Evolutionary conservation across 2,888 invertebrate genomes (phyloP).

Genomic region (Drosophila flavopinicola): DNA sequence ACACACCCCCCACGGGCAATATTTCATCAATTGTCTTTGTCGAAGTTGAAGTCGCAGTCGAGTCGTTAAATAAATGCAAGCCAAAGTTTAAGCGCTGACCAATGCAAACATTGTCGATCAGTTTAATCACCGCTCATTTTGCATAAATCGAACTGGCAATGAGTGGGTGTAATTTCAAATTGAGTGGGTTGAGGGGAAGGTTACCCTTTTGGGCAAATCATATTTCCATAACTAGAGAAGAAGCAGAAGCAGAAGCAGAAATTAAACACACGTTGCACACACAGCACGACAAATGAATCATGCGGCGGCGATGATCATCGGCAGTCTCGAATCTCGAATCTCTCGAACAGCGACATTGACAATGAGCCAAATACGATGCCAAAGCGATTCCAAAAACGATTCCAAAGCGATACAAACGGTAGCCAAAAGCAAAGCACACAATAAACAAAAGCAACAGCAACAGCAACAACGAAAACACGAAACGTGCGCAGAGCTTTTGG

Average conservation of each 20-base stretch:
- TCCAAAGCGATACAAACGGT: constrained; percentile 67
- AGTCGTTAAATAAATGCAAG: constrained; percentile 19
- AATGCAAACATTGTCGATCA: constrained; percentile 55
- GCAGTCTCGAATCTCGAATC: not conserved
- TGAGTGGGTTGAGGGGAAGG: constrained; percentile 25
- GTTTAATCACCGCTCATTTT: constrained; percentile 62
- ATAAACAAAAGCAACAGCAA: constrained; percentile 22
- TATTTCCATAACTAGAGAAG: constrained; percentile 48
- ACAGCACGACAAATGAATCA: constrained; percentile 79
- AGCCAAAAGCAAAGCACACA: constrained; percentile 58
- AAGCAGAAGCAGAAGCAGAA: constrained; percentile 18
- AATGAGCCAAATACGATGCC: constrained; percentile 71
- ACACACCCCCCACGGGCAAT: constrained; percentile 63
- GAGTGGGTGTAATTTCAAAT: constrained; percentile 58
- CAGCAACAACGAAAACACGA: constrained; percentile 46
- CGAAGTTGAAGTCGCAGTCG: constrained; percentile 1
- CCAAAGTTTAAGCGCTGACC: constrained; percentile 65
- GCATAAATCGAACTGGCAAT: constrained; percentile 53
- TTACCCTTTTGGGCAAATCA: constrained; percentile 49
- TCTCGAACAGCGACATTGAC: constrained; percentile 67
- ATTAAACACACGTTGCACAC: constrained; percentile 37
- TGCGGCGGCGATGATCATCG: constrained; percentile 43
- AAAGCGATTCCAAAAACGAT: constrained; percentile 61
- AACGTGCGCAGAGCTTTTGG: constrained; percentile 79
- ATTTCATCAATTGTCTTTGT: constrained; percentile 28